These are phyloP conservation scores for Oenanthe oenanthe DNA, from an alignment of 2,113 vertebrate species.

Conservation along the genomic window DNA sequence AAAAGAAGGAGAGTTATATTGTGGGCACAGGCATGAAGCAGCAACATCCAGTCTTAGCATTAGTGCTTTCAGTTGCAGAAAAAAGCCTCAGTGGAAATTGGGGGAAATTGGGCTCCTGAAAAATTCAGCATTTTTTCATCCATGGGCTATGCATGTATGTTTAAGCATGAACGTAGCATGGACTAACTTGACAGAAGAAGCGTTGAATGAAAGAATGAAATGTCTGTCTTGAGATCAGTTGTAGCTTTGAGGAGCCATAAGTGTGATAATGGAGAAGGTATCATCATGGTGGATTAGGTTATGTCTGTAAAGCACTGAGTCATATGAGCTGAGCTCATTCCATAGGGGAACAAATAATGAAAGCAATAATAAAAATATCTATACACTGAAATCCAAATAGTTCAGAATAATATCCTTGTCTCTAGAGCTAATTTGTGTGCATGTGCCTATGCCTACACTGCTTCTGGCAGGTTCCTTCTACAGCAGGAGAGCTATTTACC, in stretches of 20 bases:
- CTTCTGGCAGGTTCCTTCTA: not conserved
- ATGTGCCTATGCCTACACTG: not conserved
- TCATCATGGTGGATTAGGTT: not conserved
- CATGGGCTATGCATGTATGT: not conserved
- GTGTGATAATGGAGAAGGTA: not conserved
- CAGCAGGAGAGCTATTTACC: not conserved
- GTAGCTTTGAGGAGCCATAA: not conserved
- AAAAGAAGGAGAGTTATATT: not conserved
- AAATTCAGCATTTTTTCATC: not conserved
- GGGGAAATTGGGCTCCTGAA: not conserved
- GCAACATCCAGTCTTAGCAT: not conserved
- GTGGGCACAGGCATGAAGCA: not conserved
- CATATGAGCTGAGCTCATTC: not conserved
- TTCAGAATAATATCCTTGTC: not conserved
- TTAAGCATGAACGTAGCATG: not conserved
- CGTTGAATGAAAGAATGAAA: not conserved
- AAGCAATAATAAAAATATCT: not conserved
- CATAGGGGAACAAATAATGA: not conserved
- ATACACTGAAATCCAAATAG: not conserved
- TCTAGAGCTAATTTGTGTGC: not conserved
- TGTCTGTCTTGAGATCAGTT: not conserved
- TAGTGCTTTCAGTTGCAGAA: not conserved
- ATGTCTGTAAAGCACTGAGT: not conserved
- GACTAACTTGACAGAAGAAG: not conserved
- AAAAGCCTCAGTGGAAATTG: not conserved